Percentiles rank a stretch among this genome's conserved stretches.
These are phyloP conservation scores for Sceloporus tristichus DNA, from an alignment of 2,113 vertebrate genomes.

Conservation along the genomic window DNA sequence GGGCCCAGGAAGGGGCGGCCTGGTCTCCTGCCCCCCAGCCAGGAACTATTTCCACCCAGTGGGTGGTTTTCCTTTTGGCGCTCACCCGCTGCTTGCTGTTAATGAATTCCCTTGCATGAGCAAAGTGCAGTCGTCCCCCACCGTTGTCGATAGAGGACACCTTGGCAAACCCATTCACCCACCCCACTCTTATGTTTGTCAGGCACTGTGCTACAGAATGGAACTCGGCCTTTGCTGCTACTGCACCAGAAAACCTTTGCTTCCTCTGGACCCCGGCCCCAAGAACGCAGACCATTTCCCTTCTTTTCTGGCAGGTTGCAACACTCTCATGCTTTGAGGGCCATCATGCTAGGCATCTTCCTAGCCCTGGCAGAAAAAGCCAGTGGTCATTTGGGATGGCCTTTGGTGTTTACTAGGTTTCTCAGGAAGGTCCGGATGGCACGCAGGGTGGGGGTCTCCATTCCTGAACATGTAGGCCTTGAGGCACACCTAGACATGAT, in stretches of 20 bases:
- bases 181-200: accelerated
- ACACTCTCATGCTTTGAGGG: background rate
- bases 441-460: background rate
- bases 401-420: background rate
- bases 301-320: background rate
- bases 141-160: slow-evolving; percentile 31
- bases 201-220: accelerated
- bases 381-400: accelerated
- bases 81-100: slow-evolving; percentile 55
- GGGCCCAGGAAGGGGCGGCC: background rate
- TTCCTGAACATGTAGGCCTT: background rate
- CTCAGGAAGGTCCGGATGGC: background rate
- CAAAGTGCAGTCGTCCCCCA: background rate
- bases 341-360: background rate
- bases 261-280: background rate
- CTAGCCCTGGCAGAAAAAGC: background rate
- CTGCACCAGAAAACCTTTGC: background rate
- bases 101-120: slow-evolving; percentile 72
- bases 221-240: background rate
- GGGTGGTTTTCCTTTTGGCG: slow-evolving; percentile 60
- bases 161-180: accelerated
- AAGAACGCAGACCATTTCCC: too few relatives aligned
- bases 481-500: background rate
- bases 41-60: slow-evolving; percentile 70
- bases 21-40: background rate